Evolutionary conservation across 2,113 vertebrate species (phyloP).

Genomic region (Rana temporaria): DNA sequence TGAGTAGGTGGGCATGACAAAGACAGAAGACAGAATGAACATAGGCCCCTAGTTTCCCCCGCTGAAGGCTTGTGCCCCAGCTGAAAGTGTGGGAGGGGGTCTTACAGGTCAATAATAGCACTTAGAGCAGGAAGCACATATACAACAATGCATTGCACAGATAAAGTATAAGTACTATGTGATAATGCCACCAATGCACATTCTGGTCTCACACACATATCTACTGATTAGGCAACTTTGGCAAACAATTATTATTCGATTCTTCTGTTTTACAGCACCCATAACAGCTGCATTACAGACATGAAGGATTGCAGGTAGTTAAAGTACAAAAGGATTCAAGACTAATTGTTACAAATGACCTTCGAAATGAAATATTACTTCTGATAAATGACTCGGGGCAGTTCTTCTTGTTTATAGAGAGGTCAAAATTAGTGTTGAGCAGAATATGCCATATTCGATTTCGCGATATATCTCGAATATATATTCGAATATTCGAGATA

Average conservation of each 20-base stretch:
- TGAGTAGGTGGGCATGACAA: slow-evolving; percentile 74
- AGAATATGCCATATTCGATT: too few relatives aligned
- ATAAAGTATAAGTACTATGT: neutral
- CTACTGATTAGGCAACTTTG: too few relatives aligned
- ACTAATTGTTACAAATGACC: slow-evolving; percentile 43
- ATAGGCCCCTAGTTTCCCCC: neutral
- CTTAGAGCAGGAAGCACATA: neutral
- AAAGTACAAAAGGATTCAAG: neutral
- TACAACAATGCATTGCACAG: slow-evolving; percentile 1
- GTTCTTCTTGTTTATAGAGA: slow-evolving; percentile 7
- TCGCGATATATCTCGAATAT: too few relatives aligned
- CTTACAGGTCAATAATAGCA: slow-evolving; percentile 11
- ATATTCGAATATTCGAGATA: too few relatives aligned
- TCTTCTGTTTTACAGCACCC: too few relatives aligned
- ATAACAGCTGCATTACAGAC: too few relatives aligned
- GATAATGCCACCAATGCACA: neutral
- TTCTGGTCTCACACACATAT: neutral
- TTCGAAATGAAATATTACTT: neutral
- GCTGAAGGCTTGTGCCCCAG: slow-evolving; percentile 5
- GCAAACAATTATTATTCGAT: too few relatives aligned
- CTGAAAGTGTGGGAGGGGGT: slow-evolving; percentile 12
- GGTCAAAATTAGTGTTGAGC: too few relatives aligned
- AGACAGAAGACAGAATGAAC: slow-evolving; percentile 62
- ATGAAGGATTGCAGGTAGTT: slow-evolving; percentile 34
- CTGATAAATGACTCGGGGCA: neutral